These are phyloP conservation scores for Lepidotrigona ventralis DNA, from an alignment of 1,140 invertebrate genomes.

Conservation along the genomic window DNA sequence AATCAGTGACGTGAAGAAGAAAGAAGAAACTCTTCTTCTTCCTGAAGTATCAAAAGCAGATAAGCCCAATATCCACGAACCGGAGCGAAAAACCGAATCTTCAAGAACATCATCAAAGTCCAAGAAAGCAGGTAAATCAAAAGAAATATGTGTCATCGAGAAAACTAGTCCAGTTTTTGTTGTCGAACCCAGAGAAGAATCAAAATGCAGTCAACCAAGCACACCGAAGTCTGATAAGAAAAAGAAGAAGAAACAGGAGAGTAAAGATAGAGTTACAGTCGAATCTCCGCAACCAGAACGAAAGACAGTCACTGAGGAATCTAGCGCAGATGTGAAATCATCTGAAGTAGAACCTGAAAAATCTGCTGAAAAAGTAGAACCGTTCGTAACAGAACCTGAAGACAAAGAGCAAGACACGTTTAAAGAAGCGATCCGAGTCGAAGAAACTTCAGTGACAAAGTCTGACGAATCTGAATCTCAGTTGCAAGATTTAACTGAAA, in stretches of 20 bases:
- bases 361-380: background rate
- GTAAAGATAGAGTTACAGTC: background rate
- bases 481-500: background rate
- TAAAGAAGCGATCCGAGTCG: background rate
- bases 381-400: background rate
- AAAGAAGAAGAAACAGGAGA: conserved; percentile 9
- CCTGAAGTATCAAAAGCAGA: background rate
- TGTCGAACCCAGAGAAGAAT: conserved; percentile 16
- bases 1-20: background rate
- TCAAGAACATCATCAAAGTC: background rate
- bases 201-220: conserved; percentile 1
- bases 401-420: background rate
- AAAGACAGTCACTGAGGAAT: background rate
- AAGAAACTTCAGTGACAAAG: background rate
- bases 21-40: background rate
- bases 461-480: background rate
- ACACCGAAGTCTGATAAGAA: conserved; percentile 1
- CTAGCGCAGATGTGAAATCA: background rate
- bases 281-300: background rate
- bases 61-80: background rate
- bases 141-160: conserved; percentile 36
- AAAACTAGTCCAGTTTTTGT: background rate
- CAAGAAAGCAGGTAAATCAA: conserved; percentile 38
- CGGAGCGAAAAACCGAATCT: background rate
- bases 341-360: background rate